Base-by-base conservation (phyloP, 2,797 vertebrate genomes). In the Oreonectes daqikongensis region DNA sequence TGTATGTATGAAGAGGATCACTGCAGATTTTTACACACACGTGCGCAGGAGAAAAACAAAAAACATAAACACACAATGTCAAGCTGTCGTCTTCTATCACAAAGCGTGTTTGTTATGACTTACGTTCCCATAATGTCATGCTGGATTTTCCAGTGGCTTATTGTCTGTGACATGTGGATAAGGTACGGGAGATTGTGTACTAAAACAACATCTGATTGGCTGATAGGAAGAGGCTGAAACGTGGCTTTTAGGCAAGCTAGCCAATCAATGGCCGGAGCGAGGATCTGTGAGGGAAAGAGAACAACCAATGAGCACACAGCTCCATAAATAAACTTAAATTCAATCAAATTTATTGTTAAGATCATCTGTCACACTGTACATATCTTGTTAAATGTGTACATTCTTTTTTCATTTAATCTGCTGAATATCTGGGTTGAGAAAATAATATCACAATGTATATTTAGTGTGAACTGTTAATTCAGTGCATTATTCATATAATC, bases 171-270 rank as follows among this genome's bases (percentile, higher is more conserved):
- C 96, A 98, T 96, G 72, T 93, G 86, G 84, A 82, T 85, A 48
- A 98, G 88, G 85, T 98, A 99, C 4, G 93, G 93, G 67, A 94
- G 84, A 84, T 99, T 95, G 78, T 96, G 95, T 63, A 98, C 90
- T 76, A 92, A 83, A 60, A 99, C 86, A 5, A 81, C 50, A 68
- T 97, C 93, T 24, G 94, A 93, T 69, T 91, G 77, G 14, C 72
- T 90, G 75, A 98, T 77, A 42, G 85, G 78, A 81, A 93, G 80
- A 1, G 94, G 92, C 50, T 93, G 84, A 84, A 98, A 97, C 5
- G 86, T 84, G 0, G 93, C 90, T 87, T 89, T 91, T 69, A 98
- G 91, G 76, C 94, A 96, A 3, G 89, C 85, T 79, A 97, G 69
- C 97, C 96, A 98, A 76, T 98, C 92, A 64, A 98, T 92, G 68